phyloP scores from a whole-genome alignment of 2,888 invertebrate species.

The Perdita meconis region DNA sequence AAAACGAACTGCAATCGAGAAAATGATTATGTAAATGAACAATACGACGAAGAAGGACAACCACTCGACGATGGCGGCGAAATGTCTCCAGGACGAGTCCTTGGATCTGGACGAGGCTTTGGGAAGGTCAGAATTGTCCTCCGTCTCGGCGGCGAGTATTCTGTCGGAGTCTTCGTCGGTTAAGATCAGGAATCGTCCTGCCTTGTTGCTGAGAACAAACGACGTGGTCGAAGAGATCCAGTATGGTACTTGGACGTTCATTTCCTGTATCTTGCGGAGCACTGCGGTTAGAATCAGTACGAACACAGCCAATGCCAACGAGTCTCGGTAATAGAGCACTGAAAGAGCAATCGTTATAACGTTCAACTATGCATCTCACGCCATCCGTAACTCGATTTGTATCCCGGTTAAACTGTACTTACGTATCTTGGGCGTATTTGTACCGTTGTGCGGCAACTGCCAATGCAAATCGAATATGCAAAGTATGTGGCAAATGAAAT shows the following conservation, averaged over 20 bases:
- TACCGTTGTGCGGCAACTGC: slow-evolving; percentile 87
- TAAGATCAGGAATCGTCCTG: slow-evolving; percentile 72
- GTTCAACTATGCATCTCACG: no score
- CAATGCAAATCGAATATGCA: slow-evolving; percentile 87
- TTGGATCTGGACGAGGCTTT: slow-evolving; percentile 32
- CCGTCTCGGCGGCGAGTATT: slow-evolving; percentile 56
- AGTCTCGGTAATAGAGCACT: slow-evolving; percentile 80
- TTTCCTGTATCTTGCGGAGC: slow-evolving; percentile 76
- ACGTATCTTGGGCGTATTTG: slow-evolving; percentile 87
- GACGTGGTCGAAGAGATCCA: slow-evolving; percentile 73
- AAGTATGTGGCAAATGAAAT: slow-evolving; percentile 87
- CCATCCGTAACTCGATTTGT: no score
- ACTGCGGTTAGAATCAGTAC: slow-evolving; percentile 77
- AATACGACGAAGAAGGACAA: slow-evolving; percentile 70
- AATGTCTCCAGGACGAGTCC: slow-evolving; percentile 74
- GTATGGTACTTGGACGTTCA: slow-evolving; percentile 70
- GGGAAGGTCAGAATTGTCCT: slow-evolving; percentile 61
- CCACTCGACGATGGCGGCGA: slow-evolving; percentile 78
- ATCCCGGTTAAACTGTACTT: no score
- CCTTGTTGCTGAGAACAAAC: slow-evolving; percentile 71
- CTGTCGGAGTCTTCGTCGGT: slow-evolving; percentile 51
- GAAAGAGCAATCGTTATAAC: no score
- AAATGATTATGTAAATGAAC: slow-evolving; percentile 73
- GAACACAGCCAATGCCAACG: slow-evolving; percentile 75
- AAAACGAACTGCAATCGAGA: slow-evolving; percentile 59